Percentiles rank a stretch among this genome's conserved stretches.
phyloP scores from a whole-genome alignment of 2,113 vertebrate genomes.

The Herpailurus yagouaroundi region DNA sequence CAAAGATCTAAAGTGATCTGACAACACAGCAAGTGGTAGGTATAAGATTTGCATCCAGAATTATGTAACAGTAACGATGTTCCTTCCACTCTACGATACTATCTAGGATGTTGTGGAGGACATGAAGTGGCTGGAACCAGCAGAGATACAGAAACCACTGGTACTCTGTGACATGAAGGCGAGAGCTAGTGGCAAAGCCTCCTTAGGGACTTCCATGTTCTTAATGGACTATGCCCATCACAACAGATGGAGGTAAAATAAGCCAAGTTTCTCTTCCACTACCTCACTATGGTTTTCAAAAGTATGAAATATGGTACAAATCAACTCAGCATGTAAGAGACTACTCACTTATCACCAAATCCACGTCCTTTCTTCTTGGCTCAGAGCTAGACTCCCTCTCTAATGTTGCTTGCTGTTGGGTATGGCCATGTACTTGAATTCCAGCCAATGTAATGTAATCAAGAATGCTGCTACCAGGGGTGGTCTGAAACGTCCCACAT shows the following conservation, averaged over 20 bases:
- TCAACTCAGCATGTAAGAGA: not conserved
- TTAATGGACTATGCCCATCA: constrained; percentile 49
- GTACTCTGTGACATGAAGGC: not conserved
- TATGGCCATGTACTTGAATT: not conserved
- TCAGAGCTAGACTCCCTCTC: not conserved
- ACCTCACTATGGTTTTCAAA: not conserved
- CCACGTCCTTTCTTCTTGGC: not conserved
- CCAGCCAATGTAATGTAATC: not conserved
- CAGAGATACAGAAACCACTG: not conserved
- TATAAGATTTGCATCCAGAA: not conserved
- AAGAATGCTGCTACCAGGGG: not conserved
- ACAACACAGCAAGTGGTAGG: not conserved
- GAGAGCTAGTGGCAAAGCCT: not conserved
- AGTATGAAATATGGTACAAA: not conserved
- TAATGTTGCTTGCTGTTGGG: not conserved
- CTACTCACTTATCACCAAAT: not conserved
- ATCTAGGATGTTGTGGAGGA: not conserved
- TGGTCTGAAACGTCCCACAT: not conserved
- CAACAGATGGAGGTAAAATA: constrained; percentile 53
- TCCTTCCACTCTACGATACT: not conserved
- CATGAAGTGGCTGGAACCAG: not conserved
- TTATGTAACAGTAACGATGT: not conserved
- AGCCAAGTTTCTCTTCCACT: not conserved
- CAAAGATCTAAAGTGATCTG: not conserved
- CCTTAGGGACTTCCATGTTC: constrained; percentile 21